Conservation (phyloP, 53 echinoderm and acorn worm genomes). For the Astropecten irregularis region DNA sequence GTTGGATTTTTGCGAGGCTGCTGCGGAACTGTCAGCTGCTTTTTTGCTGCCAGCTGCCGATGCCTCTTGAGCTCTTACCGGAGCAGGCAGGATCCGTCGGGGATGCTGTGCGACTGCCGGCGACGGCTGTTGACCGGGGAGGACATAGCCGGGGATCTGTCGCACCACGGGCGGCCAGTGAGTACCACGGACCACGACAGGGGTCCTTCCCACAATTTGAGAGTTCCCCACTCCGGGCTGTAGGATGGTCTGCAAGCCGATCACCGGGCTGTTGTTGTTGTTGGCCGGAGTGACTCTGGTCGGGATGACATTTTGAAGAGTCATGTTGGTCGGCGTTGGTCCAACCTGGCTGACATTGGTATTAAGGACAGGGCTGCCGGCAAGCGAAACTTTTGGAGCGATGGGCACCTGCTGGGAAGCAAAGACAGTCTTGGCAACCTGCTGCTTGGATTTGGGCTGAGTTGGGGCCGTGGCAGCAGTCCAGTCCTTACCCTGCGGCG, state of each 20-base stretch:
- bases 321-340: neutral
- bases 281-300: slow-evolving; percentile 21
- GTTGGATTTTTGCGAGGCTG: neutral
- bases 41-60: neutral
- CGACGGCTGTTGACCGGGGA: neutral
- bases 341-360: neutral
- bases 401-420: slow-evolving; percentile 33
- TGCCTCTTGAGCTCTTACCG: neutral
- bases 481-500: neutral
- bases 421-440: slow-evolving; percentile 10
- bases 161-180: slow-evolving; percentile 27
- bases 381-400: slow-evolving; percentile 16
- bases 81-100: slow-evolving; percentile 15
- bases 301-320: slow-evolving; percentile 22
- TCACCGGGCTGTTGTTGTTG: slow-evolving; percentile 22
- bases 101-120: slow-evolving; percentile 4
- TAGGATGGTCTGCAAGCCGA: slow-evolving; percentile 36
- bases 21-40: neutral
- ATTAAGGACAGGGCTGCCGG: neutral
- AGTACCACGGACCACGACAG: slow-evolving; percentile 49
- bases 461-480: neutral
- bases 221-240: slow-evolving; percentile 17
- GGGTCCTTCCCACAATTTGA: slow-evolving; percentile 38
- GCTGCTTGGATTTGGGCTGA: slow-evolving; percentile 39
- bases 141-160: slow-evolving; percentile 6